phyloP scores from a whole-genome alignment of 2,888 invertebrate species.

The Chaetogeoica ovagalla region DNA sequence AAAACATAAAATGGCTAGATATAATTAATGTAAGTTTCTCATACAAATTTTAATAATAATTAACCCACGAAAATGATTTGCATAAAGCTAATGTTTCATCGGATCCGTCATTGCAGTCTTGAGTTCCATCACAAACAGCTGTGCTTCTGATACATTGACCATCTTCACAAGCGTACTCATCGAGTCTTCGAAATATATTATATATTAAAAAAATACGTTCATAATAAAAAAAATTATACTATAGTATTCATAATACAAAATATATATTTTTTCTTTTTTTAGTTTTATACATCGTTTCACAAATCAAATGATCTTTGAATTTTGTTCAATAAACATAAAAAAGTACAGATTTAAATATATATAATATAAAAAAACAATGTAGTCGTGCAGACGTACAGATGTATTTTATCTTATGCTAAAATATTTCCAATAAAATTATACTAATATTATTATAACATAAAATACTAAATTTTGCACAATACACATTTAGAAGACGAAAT shows the following conservation, averaged over 20 bases:
- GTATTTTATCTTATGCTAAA: too few species aligned
- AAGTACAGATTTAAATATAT: too few species aligned
- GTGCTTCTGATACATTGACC: conserved; percentile 28
- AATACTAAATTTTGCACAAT: too few species aligned
- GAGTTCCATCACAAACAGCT: conserved; percentile 6
- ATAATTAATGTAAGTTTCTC: neutral
- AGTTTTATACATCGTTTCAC: neutral
- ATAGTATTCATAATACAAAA: neutral
- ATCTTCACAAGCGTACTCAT: conserved; percentile 8
- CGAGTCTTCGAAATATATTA: neutral
- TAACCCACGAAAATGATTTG: neutral
- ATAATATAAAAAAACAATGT: neutral
- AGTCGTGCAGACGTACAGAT: too few species aligned
- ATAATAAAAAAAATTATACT: too few species aligned
- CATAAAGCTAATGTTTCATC: conserved; percentile 19
- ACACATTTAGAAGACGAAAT: neutral
- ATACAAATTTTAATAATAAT: neutral
- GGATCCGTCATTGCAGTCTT: conserved; percentile 18
- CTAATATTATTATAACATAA: too few species aligned
- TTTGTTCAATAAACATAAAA: neutral
- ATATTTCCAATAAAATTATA: too few species aligned
- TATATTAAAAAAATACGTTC: neutral
- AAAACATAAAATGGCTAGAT: neutral
- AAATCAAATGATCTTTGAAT: neutral
- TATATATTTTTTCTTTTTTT: too few species aligned